Conservation (phyloP, 2,797 vertebrate genomes). For the Platyrinchus mystaceus region DNA sequence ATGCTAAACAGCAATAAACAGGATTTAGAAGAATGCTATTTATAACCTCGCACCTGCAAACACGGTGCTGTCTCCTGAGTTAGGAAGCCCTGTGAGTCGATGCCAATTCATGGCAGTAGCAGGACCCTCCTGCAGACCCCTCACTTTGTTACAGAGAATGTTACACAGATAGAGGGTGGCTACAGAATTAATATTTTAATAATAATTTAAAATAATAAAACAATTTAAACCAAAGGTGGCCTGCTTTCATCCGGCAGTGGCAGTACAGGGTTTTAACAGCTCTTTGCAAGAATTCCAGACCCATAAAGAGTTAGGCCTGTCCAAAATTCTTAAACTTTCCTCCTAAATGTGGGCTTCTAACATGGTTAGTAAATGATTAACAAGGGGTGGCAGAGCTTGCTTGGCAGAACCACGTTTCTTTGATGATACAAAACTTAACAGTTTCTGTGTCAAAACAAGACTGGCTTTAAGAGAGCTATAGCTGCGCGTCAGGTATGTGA, state of each 20-base stretch:
- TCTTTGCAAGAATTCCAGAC: neutral
- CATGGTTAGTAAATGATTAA: neutral
- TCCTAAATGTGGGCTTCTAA: neutral
- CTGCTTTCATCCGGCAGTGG: neutral
- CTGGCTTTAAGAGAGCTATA: neutral
- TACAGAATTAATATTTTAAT: neutral
- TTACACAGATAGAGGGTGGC: neutral
- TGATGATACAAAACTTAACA: neutral
- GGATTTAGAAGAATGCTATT: conserved; percentile 59
- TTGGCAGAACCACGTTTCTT: neutral
- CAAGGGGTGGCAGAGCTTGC: neutral
- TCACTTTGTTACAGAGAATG: neutral
- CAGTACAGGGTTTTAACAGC: neutral
- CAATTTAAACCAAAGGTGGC: neutral
- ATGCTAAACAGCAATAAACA: conserved; percentile 30
- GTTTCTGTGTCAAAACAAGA: neutral
- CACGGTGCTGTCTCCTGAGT: conserved; percentile 68
- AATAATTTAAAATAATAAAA: conserved; percentile 26
- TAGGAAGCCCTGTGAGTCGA: conserved; percentile 31
- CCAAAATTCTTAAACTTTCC: neutral
- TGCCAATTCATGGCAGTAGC: neutral
- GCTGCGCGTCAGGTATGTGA: neutral
- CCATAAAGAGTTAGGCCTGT: neutral
- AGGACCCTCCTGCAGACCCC: conserved; percentile 1
- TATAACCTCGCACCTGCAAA: conserved; percentile 51